Evolutionary conservation across 2,888 invertebrate genomes (phyloP).

Genomic region (Phyllotreta cruciferae): DNA sequence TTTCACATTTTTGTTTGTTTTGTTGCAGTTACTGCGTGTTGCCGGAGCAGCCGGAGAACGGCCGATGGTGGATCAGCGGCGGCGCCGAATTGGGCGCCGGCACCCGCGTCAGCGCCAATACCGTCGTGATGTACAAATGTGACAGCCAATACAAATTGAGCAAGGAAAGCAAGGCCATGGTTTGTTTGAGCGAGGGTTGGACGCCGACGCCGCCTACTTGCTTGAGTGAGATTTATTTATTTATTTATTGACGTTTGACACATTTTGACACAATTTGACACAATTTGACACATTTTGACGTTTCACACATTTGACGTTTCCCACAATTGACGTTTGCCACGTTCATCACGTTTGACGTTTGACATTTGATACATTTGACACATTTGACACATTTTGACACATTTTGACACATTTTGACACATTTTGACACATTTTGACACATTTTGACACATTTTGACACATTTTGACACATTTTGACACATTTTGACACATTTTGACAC

Average conservation of each 20-base stretch:
- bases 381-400: too few relatives aligned
- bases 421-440: too few relatives aligned
- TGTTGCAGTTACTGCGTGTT: constrained; percentile 39
- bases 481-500: too few relatives aligned
- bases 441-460: too few relatives aligned
- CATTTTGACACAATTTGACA: background rate
- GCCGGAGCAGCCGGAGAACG: constrained; percentile 46
- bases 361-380: too few relatives aligned
- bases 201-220: constrained; percentile 39
- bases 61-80: constrained; percentile 40
- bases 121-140: constrained; percentile 43
- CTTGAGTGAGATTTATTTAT: constrained; percentile 37
- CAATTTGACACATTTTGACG: too few relatives aligned
- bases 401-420: too few relatives aligned
- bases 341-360: too few relatives aligned
- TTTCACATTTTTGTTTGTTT: background rate
- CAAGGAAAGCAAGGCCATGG: constrained; percentile 21
- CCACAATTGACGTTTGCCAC: too few relatives aligned
- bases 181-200: constrained; percentile 35
- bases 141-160: constrained; percentile 37
- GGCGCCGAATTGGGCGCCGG: constrained; percentile 32
- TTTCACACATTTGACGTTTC: too few relatives aligned
- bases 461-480: too few relatives aligned
- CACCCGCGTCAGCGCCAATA: constrained; percentile 33
- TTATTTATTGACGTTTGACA: background rate